These are phyloP conservation scores for Phorcus lineatus DNA, from an alignment of 2,888 invertebrate genomes.

Conservation along the genomic window DNA sequence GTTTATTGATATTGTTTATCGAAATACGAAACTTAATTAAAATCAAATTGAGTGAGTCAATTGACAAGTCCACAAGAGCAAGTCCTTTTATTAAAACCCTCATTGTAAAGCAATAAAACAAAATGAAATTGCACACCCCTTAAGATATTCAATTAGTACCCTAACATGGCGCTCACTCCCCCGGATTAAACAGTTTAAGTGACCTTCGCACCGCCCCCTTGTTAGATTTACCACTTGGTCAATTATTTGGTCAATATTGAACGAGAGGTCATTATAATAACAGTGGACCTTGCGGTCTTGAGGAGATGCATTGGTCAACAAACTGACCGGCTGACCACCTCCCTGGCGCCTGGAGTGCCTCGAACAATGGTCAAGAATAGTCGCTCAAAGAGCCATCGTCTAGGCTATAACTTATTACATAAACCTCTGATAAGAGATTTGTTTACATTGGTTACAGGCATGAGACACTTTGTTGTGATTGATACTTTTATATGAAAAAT, in stretches of 20 bases:
- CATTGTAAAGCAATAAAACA: not conserved
- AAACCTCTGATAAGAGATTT: too few species aligned
- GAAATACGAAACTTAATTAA: too few species aligned
- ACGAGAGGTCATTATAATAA: not conserved
- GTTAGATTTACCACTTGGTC: slow-evolving; percentile 2
- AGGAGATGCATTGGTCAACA: not conserved
- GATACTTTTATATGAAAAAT: too few species aligned
- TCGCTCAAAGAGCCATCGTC: too few species aligned
- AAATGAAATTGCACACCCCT: not conserved
- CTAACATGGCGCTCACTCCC: not conserved
- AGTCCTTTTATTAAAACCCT: too few species aligned
- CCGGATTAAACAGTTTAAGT: not conserved
- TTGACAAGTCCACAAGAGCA: too few species aligned
- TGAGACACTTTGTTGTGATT: too few species aligned
- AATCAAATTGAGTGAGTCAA: too few species aligned
- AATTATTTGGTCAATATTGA: slow-evolving; percentile 2
- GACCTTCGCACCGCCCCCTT: slow-evolving; percentile 11
- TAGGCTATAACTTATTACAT: too few species aligned
- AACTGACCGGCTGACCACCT: not conserved
- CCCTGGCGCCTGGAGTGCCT: not conserved
- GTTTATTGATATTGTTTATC: too few species aligned
- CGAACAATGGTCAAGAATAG: too few species aligned
- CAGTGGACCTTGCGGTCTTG: not conserved
- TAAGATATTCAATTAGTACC: slow-evolving; percentile 1
- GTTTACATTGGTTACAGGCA: too few species aligned